These are phyloP conservation scores for Ophioninae sp. DNA, from an alignment of 2,888 invertebrate genomes.

Conservation along the genomic window DNA sequence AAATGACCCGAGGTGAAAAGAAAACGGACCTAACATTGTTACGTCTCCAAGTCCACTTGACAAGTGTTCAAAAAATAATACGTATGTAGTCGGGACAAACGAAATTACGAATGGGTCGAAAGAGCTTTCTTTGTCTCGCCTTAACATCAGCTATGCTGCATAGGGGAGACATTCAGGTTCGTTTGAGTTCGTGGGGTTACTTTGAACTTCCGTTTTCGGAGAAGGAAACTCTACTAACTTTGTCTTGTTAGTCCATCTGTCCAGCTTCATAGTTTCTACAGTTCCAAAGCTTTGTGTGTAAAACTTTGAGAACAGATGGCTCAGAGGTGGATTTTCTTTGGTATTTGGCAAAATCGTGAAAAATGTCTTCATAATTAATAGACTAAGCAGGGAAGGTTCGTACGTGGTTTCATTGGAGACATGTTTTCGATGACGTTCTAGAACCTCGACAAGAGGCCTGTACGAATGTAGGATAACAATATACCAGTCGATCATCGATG, in stretches of 20 bases:
- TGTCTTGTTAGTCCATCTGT: not conserved
- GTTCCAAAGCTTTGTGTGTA: not conserved
- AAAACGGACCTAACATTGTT: not conserved
- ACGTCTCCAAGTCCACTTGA: not conserved
- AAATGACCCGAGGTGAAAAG: not conserved
- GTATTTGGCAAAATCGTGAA: not conserved
- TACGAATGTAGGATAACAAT: too few relatives aligned
- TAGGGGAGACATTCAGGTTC: not conserved
- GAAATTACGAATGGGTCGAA: not conserved
- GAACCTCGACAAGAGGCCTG: too few relatives aligned
- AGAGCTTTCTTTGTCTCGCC: not conserved
- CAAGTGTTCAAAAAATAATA: not conserved
- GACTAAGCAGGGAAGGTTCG: too few relatives aligned
- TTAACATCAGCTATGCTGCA: not conserved
- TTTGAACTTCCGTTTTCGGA: not conserved
- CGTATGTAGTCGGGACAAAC: not conserved
- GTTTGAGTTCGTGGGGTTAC: not conserved
- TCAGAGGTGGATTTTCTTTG: not conserved
- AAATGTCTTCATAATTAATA: not conserved
- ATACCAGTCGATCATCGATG: too few relatives aligned
- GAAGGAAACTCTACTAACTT: not conserved
- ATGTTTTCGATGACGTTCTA: too few relatives aligned
- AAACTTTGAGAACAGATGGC: not conserved
- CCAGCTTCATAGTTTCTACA: not conserved
- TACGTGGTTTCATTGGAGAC: too few relatives aligned